Evolutionary conservation across 2,888 invertebrate species (phyloP).

Genomic region (Stictocephala bisonia): DNA sequence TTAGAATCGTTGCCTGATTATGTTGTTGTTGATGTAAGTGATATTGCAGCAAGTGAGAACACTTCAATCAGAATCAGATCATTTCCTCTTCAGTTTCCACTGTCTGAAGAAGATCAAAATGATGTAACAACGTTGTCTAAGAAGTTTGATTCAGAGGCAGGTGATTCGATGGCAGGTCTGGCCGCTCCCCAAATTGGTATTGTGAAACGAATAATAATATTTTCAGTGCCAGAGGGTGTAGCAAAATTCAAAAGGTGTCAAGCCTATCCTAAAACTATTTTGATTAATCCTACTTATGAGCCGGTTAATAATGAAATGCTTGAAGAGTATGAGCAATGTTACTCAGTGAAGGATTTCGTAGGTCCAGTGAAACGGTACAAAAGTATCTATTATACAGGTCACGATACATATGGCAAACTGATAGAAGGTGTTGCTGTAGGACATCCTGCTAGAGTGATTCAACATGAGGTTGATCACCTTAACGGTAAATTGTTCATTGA

Average conservation of each 20-base stretch:
- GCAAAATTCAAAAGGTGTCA: background rate
- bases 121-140: background rate
- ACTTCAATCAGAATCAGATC: background rate
- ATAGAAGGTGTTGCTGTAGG: background rate
- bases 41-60: background rate
- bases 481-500: conserved; percentile 3
- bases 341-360: background rate
- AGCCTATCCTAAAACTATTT: background rate
- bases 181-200: conserved; percentile 3
- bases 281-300: conserved; percentile 4
- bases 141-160: background rate
- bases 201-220: background rate
- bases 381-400: background rate
- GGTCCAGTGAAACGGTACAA: background rate
- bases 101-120: background rate
- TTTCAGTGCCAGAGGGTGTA: background rate
- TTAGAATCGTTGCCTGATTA: conserved; percentile 1
- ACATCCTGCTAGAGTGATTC: background rate
- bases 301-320: background rate
- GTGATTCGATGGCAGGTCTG: conserved; percentile 11
- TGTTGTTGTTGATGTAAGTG: background rate
- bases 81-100: background rate
- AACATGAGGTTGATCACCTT: conserved; percentile 5
- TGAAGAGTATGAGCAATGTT: background rate
- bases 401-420: background rate